Evolutionary conservation across 2,797 vertebrate genomes (phyloP).

Genomic region (Gambelia wislizenii): DNA sequence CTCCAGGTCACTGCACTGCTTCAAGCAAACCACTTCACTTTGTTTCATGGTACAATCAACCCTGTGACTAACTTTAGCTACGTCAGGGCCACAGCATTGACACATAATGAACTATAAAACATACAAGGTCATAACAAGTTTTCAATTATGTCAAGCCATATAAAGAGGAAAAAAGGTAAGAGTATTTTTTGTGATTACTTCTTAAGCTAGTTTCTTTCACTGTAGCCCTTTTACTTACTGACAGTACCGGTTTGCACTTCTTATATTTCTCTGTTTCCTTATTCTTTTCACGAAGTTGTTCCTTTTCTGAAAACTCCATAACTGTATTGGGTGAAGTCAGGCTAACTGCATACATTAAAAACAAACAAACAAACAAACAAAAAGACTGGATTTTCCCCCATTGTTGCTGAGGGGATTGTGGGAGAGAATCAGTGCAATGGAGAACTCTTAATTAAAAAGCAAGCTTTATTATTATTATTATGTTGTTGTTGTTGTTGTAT

Average conservation of each 20-base stretch:
- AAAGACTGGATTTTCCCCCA: background rate
- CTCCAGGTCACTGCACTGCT: background rate
- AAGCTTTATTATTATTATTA: too few species aligned
- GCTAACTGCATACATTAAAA: conserved; percentile 80
- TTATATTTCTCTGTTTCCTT: conserved; percentile 95
- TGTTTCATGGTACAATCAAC: background rate
- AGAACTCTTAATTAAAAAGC: background rate
- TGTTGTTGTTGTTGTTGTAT: too few species aligned
- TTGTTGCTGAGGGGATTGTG: background rate
- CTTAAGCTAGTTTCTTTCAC: conserved; percentile 50
- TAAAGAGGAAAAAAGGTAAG: background rate
- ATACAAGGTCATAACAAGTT: background rate
- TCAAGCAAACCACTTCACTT: background rate
- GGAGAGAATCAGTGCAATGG: background rate
- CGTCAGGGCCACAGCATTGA: background rate
- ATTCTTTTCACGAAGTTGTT: conserved; percentile 91
- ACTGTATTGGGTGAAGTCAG: conserved; percentile 85
- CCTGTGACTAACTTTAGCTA: background rate
- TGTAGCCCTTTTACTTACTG: conserved; percentile 81
- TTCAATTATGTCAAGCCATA: background rate
- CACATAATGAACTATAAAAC: background rate
- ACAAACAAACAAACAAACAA: too few species aligned
- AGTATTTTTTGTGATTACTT: conserved; percentile 17
- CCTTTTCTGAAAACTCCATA: conserved; percentile 90
- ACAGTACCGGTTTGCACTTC: conserved; percentile 93